These are phyloP conservation scores for Pangasius mekongensis DNA, from an alignment of 2,797 vertebrate species.

Conservation along the genomic window DNA sequence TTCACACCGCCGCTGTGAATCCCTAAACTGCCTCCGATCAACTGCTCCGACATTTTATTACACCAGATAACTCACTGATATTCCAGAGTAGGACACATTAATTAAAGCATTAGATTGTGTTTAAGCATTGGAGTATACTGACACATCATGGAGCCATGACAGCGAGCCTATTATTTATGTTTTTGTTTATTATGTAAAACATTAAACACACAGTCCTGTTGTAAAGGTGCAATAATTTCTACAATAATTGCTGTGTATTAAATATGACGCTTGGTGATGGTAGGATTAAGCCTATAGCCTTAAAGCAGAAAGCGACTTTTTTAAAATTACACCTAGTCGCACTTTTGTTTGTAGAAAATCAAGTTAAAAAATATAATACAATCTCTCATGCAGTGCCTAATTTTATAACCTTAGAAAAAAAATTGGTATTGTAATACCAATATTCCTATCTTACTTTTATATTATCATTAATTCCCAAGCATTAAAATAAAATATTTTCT, in stretches of 20 bases:
- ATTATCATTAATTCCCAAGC: not conserved
- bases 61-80: not conserved
- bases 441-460: not conserved
- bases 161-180: not conserved
- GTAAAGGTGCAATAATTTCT: not conserved
- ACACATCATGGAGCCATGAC: not conserved
- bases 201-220: not conserved
- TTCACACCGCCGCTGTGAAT: slow-evolving; percentile 54
- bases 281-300: not conserved
- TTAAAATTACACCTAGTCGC: not conserved
- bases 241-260: not conserved
- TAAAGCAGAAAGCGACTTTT: not conserved
- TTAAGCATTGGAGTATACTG: not conserved
- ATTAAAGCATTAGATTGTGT: not conserved
- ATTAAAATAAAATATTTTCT: not conserved
- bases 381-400: not conserved
- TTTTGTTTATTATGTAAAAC: not conserved
- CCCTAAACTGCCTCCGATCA: slow-evolving; percentile 8
- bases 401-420: not conserved
- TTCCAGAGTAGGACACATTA: not conserved
- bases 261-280: not conserved
- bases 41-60: slow-evolving; percentile 18
- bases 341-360: not conserved
- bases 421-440: not conserved
- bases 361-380: not conserved